Percentiles rank a stretch among this genome's conserved stretches.
Evolutionary conservation across 2,797 vertebrate species (phyloP).

Genomic region (Sebastes aleutianus): DNA sequence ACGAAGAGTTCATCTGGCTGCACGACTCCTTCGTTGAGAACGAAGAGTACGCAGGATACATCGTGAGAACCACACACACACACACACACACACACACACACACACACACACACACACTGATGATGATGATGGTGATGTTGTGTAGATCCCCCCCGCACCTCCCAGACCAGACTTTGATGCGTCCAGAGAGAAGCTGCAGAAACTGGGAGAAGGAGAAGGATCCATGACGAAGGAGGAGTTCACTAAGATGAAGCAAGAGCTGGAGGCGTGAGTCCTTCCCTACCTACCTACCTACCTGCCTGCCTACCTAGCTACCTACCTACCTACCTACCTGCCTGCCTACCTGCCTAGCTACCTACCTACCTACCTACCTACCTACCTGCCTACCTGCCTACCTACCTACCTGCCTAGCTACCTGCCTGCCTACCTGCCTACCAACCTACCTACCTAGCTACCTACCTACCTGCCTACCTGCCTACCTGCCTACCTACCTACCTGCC

Average conservation of each 20-base stretch:
- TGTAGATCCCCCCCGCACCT: constrained; percentile 95
- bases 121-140: background rate
- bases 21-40: constrained; percentile 98
- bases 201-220: constrained; percentile 97
- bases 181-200: constrained; percentile 97
- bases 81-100: too few relatives aligned
- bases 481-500: too few relatives aligned
- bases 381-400: too few relatives aligned
- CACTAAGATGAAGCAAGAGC: constrained; percentile 99
- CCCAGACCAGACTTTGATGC: constrained; percentile 98
- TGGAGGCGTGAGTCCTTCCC: constrained; percentile 92
- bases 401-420: too few relatives aligned
- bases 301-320: too few relatives aligned
- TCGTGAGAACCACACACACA: constrained; percentile 72
- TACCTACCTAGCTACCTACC: too few relatives aligned
- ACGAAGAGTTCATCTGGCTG: constrained; percentile 99
- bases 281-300: background rate
- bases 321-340: background rate
- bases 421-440: too few relatives aligned
- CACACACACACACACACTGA: too few relatives aligned
- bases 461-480: too few relatives aligned
- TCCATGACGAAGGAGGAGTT: constrained; percentile 99
- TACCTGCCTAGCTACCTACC: background rate
- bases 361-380: too few relatives aligned
- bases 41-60: constrained; percentile 97